Percentiles rank a stretch among this genome's conserved stretches.
phyloP scores from a whole-genome alignment of 2,888 invertebrate species.

The Monoplex corrugatus region DNA sequence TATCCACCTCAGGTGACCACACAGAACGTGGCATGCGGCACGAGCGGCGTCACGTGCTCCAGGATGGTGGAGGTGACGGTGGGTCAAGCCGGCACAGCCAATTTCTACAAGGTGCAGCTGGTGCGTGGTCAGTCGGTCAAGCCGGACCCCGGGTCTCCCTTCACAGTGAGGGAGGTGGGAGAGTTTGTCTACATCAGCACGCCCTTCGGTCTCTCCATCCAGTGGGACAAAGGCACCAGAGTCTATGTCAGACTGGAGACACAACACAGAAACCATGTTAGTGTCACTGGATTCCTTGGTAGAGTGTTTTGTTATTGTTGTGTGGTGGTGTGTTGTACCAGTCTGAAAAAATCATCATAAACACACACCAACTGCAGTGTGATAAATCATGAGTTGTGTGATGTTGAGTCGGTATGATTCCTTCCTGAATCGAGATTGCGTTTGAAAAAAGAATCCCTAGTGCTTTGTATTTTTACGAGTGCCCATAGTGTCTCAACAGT shows the following conservation, averaged over 20 bases:
- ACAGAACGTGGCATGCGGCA: conserved; percentile 92
- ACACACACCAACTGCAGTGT: too few species aligned
- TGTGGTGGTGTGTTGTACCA: not conserved
- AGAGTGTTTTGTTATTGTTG: not conserved
- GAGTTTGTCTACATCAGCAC: conserved; percentile 89
- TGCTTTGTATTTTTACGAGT: too few species aligned
- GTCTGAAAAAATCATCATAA: too few species aligned
- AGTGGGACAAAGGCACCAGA: conserved; percentile 95
- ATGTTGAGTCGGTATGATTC: too few species aligned
- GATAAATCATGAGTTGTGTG: not conserved
- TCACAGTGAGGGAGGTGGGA: conserved; percentile 87
- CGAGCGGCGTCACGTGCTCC: conserved; percentile 92
- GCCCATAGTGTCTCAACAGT: too few species aligned
- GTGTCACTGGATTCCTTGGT: not conserved
- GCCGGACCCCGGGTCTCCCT: conserved; percentile 68
- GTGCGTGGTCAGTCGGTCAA: conserved; percentile 68
- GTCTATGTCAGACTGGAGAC: conserved; percentile 90
- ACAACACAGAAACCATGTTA: conserved; percentile 89
- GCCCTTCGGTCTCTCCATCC: conserved; percentile 83
- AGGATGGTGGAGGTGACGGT: conserved; percentile 86
- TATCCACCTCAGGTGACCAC: conserved; percentile 85
- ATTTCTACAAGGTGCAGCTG: conserved; percentile 70
- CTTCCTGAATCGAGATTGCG: too few species aligned
- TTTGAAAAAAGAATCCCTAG: too few species aligned
- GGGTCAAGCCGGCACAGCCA: conserved; percentile 67